Base-by-base conservation (phyloP, 2,797 vertebrate species). In the Melanotaenia parkinsoni region DNA sequence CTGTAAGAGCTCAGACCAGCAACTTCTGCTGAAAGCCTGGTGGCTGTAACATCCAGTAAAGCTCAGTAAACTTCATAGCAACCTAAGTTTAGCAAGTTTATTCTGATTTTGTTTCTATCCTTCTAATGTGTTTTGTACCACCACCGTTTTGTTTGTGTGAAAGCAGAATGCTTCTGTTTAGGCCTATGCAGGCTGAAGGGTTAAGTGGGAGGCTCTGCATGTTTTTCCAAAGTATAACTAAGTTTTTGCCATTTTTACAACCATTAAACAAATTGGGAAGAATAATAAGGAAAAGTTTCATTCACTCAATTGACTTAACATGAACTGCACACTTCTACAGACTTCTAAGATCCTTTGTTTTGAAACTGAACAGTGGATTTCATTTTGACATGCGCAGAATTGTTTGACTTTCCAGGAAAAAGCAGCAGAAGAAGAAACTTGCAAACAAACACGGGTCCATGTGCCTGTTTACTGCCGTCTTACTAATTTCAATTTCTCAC, bases 121-220 rank as follows among this genome's bases (percentile, higher is more conserved):
- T 26, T 24, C 18, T 14, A 14, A 8, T 9, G 37, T 56, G 6
- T 26, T 5, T 11, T 35, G n/a, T 2, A 5, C 53, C 28, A n/a
- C 28, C 7, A 12, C 56, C 5, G 9, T 12, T 58, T 53, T 72
- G 63, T 69, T 66, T 40, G 11, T 37, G 50, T 63, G 62, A 67
- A 22, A 66, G 65, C 76, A 64, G 3, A 24, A 6, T 11, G 2
- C 0, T 47, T 30, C 12, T 6, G 4, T 14, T 9, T 12, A 37
- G 6, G 24, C 51, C 11, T 5, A 26, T 10, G 16, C n/a, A 67
- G 57, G 38, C 28, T n/a, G 22, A 58, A 26, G 30, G 30, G 7
- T 5, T 45, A 32, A 22, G 30, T 58, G 20, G 50, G 4, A 14
- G 47, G 66, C 45, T 32, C 26, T 5, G 5, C 3, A 51, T 33